These are phyloP conservation scores for Himalopsyche anomala DNA, from an alignment of 2,888 invertebrate genomes.

Conservation along the genomic window DNA sequence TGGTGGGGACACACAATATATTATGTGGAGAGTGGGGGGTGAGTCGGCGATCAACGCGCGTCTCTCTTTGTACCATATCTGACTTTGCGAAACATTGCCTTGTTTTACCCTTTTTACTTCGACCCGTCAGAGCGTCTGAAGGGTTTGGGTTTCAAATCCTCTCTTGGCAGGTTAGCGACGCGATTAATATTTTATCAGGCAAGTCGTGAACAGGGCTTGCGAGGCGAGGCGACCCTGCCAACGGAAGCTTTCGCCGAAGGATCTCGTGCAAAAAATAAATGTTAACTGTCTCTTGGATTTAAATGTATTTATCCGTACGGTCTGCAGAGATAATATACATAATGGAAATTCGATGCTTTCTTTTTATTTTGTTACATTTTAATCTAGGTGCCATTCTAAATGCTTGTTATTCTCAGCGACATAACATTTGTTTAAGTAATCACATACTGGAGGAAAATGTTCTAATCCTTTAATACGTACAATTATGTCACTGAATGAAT, in stretches of 20 bases:
- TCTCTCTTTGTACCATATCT: constrained; percentile 32
- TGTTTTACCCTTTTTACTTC: constrained; percentile 64
- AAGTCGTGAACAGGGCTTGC: constrained; percentile 59
- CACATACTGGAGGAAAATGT: too few species aligned
- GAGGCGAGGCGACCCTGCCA: constrained; percentile 42
- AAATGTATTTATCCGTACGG: not conserved
- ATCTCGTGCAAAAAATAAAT: constrained; percentile 8
- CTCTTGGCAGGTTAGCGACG: constrained; percentile 57
- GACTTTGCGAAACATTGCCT: constrained; percentile 44
- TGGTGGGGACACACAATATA: not conserved
- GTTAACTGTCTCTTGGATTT: constrained; percentile 29
- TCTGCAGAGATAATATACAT: not conserved
- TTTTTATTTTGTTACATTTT: too few species aligned
- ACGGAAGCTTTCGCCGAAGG: constrained; percentile 38
- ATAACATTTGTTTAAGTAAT: too few species aligned
- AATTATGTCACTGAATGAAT: too few species aligned
- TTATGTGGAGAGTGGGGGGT: not conserved
- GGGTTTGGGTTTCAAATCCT: constrained; percentile 53
- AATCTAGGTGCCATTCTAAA: too few species aligned
- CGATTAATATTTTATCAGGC: constrained; percentile 64
- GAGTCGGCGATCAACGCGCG: constrained; percentile 13
- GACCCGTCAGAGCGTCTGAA: constrained; percentile 53
- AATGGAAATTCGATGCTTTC: not conserved
- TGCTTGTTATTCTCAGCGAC: too few species aligned
- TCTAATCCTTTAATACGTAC: too few species aligned